Conservation (phyloP, 2,888 invertebrate species). For the Ecdyonurus torrentis region DNA sequence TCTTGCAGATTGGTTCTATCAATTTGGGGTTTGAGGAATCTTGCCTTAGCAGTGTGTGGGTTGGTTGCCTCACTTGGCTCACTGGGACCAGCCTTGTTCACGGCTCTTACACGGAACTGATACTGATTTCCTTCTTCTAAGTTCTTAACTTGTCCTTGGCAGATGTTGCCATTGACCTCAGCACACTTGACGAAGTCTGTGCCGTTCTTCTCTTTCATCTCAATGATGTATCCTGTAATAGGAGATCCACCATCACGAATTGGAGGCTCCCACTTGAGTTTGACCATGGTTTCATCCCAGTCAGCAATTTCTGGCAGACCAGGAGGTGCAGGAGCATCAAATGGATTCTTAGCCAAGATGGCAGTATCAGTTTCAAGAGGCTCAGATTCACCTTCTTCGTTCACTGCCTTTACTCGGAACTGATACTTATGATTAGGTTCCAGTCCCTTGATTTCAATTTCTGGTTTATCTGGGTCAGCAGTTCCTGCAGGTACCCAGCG, state of each 20-base stretch:
- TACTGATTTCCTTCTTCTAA: constrained; percentile 90
- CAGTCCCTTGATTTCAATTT: constrained; percentile 71
- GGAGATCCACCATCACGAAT: constrained; percentile 85
- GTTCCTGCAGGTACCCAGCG: constrained; percentile 67
- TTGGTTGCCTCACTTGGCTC: constrained; percentile 84
- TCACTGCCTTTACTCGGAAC: constrained; percentile 93
- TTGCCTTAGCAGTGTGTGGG: constrained; percentile 76
- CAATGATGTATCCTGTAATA: constrained; percentile 78
- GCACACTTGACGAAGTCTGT: constrained; percentile 71
- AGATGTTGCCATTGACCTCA: constrained; percentile 67
- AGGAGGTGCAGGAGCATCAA: constrained; percentile 71
- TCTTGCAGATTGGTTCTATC: constrained; percentile 77
- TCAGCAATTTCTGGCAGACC: constrained; percentile 83
- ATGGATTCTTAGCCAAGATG: constrained; percentile 93
- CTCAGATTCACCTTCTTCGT: constrained; percentile 94
- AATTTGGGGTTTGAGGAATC: constrained; percentile 84
- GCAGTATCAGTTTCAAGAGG: constrained; percentile 79
- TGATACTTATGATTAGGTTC: constrained; percentile 93
- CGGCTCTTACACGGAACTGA: constrained; percentile 83
- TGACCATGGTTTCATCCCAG: constrained; percentile 80
- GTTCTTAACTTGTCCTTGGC: constrained; percentile 74
- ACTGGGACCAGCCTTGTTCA: constrained; percentile 89
- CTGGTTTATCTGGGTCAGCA: constrained; percentile 48
- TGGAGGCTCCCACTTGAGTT: constrained; percentile 81
- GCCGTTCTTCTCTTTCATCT: constrained; percentile 78